Evolutionary conservation across 2,113 vertebrate genomes (phyloP).

Genomic region (Chaetorhynchus papuensis): DNA sequence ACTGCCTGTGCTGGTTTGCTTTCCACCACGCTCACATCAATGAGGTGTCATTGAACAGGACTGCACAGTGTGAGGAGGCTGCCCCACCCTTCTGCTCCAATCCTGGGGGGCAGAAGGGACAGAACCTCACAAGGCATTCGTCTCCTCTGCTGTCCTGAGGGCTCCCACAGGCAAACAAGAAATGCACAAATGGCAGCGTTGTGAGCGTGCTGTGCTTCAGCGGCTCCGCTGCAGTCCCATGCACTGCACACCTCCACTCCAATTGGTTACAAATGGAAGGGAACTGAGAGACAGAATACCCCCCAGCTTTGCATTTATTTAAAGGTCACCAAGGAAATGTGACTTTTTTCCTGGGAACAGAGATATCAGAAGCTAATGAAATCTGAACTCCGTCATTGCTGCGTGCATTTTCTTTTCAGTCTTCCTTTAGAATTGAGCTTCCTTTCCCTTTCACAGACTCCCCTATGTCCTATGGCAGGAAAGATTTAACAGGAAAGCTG

Average conservation of each 20-base stretch:
- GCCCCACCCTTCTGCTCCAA: not conserved
- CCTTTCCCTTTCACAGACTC: not conserved
- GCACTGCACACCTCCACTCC: not conserved
- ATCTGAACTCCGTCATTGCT: slow-evolving; percentile 50
- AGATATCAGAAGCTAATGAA: slow-evolving; percentile 61
- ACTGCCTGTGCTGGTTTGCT: not conserved
- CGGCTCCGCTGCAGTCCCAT: not conserved
- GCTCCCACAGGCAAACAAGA: not conserved
- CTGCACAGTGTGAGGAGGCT: not conserved
- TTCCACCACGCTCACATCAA: not conserved
- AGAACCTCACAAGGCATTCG: not conserved
- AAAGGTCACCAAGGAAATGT: slow-evolving; percentile 67
- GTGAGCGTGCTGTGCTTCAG: not conserved
- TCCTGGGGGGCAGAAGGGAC: not conserved
- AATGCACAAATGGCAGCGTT: fast-evolving
- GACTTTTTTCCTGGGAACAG: slow-evolving; percentile 22
- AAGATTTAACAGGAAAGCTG: not conserved
- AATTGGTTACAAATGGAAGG: slow-evolving; percentile 27
- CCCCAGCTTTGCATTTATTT: slow-evolving; percentile 38
- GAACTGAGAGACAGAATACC: not conserved
- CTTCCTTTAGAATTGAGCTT: not conserved
- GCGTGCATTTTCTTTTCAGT: not conserved
- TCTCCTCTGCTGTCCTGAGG: not conserved
- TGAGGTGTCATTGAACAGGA: not conserved
- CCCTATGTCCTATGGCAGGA: not conserved